Base-by-base conservation (phyloP, 2,113 vertebrate species). In the Dicentrarchus labrax region DNA sequence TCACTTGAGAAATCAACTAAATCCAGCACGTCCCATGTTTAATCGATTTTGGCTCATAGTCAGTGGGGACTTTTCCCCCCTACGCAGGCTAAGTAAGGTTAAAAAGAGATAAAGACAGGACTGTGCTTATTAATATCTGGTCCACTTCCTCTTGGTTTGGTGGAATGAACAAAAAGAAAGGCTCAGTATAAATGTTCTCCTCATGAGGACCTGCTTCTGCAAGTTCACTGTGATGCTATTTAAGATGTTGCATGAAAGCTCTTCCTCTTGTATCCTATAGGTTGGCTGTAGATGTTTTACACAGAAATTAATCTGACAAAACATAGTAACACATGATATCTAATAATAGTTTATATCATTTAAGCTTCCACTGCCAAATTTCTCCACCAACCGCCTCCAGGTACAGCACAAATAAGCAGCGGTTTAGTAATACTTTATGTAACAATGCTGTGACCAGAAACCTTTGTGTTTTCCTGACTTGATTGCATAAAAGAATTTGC, bases 1-100 rank as follows among this genome's bases (percentile, higher is more conserved):
- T 91, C 91, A 88, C 76, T 74, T 67, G 83, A 90, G 84, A 91
- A 91, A 88, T 88, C 57, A 90, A 72, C 88, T 76, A 70, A 73
- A 89, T 80, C 90, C 81, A 69, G 82, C 59, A 45, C 15, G 22
- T 84, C 78, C 65, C 36, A 47, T 75, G 89, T 86, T 86, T 80
- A 43, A 88, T 90, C 51, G 86, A 90, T 84, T 89, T 38, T 80
- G 79, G 83, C 82, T 86, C 68, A 75, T 21, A 62, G 56, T 82
- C 92, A 80, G 64, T 50, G 2, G 62, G 84, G 80, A 85, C 45
- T 36, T 16, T 6, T 1, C 30, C 45, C 12, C 45, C 47, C 47
- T 16, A 77, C 2, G 43, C 66, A 70, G 61, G 67, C 75, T 77
- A 75, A 88, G 71, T 70, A 30, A 71, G 80, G 41, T 77, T 70